Evolutionary conservation across 1,140 invertebrate genomes (phyloP), one percentile per base, ranked within the genome.

Genomic region (Drosophila athabasca): DNA sequence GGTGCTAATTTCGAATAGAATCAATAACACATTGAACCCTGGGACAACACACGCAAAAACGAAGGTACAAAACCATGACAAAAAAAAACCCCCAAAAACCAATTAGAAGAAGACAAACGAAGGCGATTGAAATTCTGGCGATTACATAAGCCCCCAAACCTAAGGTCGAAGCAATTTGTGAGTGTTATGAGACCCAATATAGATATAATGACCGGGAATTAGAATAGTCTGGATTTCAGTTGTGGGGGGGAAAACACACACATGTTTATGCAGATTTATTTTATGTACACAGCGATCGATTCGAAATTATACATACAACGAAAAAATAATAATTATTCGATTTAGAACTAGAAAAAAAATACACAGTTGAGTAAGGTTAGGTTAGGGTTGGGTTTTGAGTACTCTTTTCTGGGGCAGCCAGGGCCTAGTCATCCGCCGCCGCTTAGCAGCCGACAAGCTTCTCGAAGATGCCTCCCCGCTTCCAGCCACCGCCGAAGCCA

Each of bases 391-490:
- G 43, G 17, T 19, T 19, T 46, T 31, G n/a, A 1, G 6, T 31
- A 19, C 24, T 26, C 24, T 26, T 26, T 26, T 26, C 4, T 26
- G 24, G 24, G 4, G 22, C 3, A 24, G 2, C 22, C 2, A 4
- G 22, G 2, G 22, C 22, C 24, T 5, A 26, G 24, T 26, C 4
- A 26, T 19, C 17, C 17, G 17, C 17, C 17, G 24, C 4, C 4
- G 24, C 24, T 45, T 88, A 90, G 74, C 88, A 90, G 62, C 88
- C 81, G 6, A 75, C 74, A 26, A 90, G 58, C 58, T 90, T 90
- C 68, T 90, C 88, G 53, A 85, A 90, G 64, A 90, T 88, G 69
- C 88, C 83, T 35, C 88, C 88, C 24, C 82, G 65, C 61, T 90
- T 90, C 81, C 85, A 89, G 73, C 77, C 70, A 29, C 59, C 60